phyloP scores from a whole-genome alignment of 2,888 invertebrate species.

The Rhimphoctona megacephalus region DNA sequence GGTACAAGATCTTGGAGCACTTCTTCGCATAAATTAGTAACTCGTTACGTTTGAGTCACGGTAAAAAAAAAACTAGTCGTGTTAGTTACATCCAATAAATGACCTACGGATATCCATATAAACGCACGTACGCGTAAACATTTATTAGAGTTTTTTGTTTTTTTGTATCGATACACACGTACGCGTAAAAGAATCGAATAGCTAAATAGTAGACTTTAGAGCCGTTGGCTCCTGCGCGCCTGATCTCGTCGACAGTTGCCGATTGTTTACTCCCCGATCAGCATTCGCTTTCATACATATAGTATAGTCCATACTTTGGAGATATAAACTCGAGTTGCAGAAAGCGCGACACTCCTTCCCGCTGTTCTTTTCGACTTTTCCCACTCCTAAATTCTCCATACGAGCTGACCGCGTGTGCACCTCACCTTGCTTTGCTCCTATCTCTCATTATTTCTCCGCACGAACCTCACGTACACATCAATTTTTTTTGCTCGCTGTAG shows the following conservation, averaged over 20 bases:
- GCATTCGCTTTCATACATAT: slow-evolving; percentile 32
- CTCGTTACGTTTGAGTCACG: slow-evolving; percentile 6
- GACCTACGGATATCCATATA: neutral
- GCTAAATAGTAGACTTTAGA: slow-evolving; percentile 12
- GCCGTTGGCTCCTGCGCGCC: slow-evolving; percentile 4
- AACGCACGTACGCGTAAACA: neutral
- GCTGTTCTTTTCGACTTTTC: slow-evolving; percentile 31
- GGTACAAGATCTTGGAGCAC: neutral
- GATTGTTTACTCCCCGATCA: slow-evolving; percentile 47
- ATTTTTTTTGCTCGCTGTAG: slow-evolving; percentile 5
- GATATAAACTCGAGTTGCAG: slow-evolving; percentile 17
- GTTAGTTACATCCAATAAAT: slow-evolving; percentile 1
- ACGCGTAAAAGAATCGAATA: neutral
- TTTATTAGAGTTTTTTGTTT: neutral
- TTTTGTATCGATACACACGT: neutral
- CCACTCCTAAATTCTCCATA: slow-evolving; percentile 20
- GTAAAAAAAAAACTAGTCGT: neutral
- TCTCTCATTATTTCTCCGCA: slow-evolving; percentile 43
- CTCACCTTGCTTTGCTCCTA: slow-evolving; percentile 38
- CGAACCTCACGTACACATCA: slow-evolving; percentile 19
- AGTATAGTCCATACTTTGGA: slow-evolving; percentile 2
- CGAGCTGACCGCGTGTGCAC: slow-evolving; percentile 44
- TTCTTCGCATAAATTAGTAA: neutral
- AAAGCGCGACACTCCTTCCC: slow-evolving; percentile 26
- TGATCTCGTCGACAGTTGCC: slow-evolving; percentile 43